Percentiles rank a stretch among this genome's conserved stretches.
phyloP scores from a whole-genome alignment of 2,888 invertebrate species.

The Cephus runcator region DNA sequence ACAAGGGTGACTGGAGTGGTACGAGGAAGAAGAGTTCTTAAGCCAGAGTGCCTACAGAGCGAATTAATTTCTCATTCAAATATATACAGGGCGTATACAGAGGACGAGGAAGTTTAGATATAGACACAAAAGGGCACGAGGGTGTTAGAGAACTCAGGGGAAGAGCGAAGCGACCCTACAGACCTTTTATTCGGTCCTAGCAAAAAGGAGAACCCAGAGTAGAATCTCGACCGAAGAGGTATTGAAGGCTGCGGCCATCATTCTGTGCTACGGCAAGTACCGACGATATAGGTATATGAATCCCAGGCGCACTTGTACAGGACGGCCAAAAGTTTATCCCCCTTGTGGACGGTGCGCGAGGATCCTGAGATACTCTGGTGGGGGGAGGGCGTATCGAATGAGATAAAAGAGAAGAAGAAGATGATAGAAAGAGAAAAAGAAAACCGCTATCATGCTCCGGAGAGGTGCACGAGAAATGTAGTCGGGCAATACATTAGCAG shows the following conservation, averaged over 20 bases:
- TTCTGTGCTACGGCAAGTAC: background rate
- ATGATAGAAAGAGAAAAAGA: background rate
- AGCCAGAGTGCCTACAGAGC: slow-evolving; percentile 17
- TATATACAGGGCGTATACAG: slow-evolving; percentile 21
- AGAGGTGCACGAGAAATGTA: background rate
- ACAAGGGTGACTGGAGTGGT: background rate
- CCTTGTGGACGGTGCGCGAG: background rate
- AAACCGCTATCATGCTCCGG: background rate
- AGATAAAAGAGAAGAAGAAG: background rate
- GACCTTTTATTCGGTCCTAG: slow-evolving; percentile 3
- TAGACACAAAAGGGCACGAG: background rate
- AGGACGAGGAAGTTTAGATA: background rate
- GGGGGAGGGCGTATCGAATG: background rate
- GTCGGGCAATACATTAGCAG: background rate
- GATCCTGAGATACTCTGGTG: background rate
- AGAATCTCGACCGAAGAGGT: slow-evolving; percentile 10
- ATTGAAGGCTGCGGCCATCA: background rate
- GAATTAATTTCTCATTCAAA: slow-evolving; percentile 37
- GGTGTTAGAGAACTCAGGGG: background rate
- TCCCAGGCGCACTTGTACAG: background rate
- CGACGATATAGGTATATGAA: background rate
- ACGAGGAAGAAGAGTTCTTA: slow-evolving; percentile 8
- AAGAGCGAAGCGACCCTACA: background rate
- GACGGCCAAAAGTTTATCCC: background rate
- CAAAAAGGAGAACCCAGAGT: slow-evolving; percentile 10